Percentiles rank a stretch among this genome's conserved stretches.
These are phyloP conservation scores for Rhaphigaster nebulosa DNA, from an alignment of 2,888 invertebrate species.

Conservation along the genomic window DNA sequence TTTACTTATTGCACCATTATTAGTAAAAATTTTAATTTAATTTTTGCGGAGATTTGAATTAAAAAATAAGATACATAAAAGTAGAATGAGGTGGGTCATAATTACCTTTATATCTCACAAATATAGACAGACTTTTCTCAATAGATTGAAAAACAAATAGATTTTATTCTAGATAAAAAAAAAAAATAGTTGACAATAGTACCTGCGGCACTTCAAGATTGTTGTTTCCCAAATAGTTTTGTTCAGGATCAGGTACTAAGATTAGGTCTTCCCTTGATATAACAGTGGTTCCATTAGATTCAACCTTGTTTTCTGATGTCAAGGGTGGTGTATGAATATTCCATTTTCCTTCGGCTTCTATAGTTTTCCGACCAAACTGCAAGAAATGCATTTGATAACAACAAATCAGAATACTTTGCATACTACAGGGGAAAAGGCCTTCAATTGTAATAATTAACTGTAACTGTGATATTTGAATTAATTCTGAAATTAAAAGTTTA, in stretches of 20 bases:
- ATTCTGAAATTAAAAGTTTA: background rate
- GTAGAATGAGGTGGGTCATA: background rate
- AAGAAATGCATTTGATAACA: conserved; percentile 65
- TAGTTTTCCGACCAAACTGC: conserved; percentile 87
- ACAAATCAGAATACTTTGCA: background rate
- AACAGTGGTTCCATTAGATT: conserved; percentile 66
- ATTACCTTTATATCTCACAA: background rate
- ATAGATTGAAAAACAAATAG: background rate
- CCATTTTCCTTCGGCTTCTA: conserved; percentile 71
- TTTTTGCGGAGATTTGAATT: background rate
- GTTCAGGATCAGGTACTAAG: conserved; percentile 80
- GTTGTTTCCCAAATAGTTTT: conserved; percentile 72
- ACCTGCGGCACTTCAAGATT: conserved; percentile 65
- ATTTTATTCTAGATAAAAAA: background rate
- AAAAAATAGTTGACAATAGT: conserved; percentile 36
- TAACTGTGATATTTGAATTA: background rate
- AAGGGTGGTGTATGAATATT: conserved; percentile 57
- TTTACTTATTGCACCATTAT: background rate
- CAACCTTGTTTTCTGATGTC: conserved; percentile 70
- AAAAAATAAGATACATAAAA: background rate
- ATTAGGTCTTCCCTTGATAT: conserved; percentile 83
- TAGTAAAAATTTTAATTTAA: background rate
- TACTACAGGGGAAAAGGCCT: background rate
- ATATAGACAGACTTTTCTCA: background rate
- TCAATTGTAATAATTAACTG: background rate